Conservation (phyloP, 2,113 vertebrate genomes). For the Ammodytes marinus region DNA sequence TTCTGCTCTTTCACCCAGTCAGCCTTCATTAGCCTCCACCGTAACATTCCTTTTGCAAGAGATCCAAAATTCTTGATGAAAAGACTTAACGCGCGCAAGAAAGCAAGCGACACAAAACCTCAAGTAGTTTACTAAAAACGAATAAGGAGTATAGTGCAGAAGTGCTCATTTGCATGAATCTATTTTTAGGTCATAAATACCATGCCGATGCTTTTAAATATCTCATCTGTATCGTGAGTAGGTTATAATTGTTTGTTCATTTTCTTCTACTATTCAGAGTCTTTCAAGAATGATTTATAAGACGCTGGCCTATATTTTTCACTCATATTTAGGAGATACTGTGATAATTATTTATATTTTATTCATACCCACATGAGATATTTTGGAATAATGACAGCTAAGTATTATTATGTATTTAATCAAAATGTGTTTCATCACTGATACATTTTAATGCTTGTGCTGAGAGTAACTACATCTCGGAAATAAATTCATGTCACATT, state of each 20-base stretch:
- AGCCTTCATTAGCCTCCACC: slow-evolving; percentile 74
- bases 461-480: neutral
- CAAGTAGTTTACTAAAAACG: neutral
- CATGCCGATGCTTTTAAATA: neutral
- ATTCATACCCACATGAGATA: neutral
- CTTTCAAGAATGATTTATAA: neutral
- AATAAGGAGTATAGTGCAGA: neutral
- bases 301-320: slow-evolving; percentile 1
- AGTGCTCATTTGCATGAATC: too few species aligned
- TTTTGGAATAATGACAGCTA: slow-evolving; percentile 1
- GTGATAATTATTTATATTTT: neutral
- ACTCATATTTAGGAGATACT: neutral
- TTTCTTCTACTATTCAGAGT: neutral
- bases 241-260: slow-evolving; percentile 5
- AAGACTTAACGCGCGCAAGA: neutral
- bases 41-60: slow-evolving; percentile 57
- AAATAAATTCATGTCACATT: slow-evolving; percentile 16
- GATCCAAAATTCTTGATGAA: slow-evolving; percentile 23
- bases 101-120: neutral
- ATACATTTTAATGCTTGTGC: neutral
- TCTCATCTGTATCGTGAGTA: neutral
- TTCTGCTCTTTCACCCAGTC: slow-evolving; percentile 76
- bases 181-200: neutral
- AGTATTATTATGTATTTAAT: neutral
- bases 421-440: neutral